Evolutionary conservation across 2,113 vertebrate genomes (phyloP), one percentile per base, ranked within the genome.

Genomic region (Ahaetulla prasina): DNA sequence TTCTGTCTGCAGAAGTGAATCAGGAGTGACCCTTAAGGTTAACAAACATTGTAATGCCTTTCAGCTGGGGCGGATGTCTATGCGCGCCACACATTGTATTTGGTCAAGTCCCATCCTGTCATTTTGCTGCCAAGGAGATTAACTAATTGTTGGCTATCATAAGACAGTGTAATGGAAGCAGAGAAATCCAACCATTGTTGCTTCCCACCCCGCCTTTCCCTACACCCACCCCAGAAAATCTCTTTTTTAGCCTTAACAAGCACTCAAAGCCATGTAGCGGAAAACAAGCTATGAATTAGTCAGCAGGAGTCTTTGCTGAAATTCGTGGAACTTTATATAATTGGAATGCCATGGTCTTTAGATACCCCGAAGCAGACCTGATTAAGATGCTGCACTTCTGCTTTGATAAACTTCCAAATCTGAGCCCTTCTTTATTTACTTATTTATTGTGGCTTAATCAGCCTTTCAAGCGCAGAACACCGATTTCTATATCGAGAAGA

Each of bases 1-100:
- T 99, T 99, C 98, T 98, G 98, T 98, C 98, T 98, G 97, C 97
- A 97, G 98, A 98, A 98, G 98, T 99, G 98, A 99, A 99, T 99
- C 98, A 99, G 98, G 97, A 96, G 97, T 99, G 99, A 99, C 98
- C 99, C 97, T 95, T 54, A 96, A 98, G 99, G 98, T 99, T 99
- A 99, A 99, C 98, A 99, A 99, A 99, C 99, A 99, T 98, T 98
- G 98, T 99, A 97, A 98, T 98, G 98, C 98, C 98, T 99, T 98
- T 98, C 98, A 98, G 97, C 98, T 98, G 97, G 98, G 97, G 97
- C 97, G 97, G 97, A 98, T 98, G 97, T 97, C 97, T 97, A 98
- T 98, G 98, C 96, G 98, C 97, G 98, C 98, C 97, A 97, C 98
- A 98, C 98, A 98, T 98, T 98, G 98, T 98, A 97, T 98, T 98